Evolutionary conservation across 2,797 vertebrate species (phyloP).

Genomic region (Falco columbarius): DNA sequence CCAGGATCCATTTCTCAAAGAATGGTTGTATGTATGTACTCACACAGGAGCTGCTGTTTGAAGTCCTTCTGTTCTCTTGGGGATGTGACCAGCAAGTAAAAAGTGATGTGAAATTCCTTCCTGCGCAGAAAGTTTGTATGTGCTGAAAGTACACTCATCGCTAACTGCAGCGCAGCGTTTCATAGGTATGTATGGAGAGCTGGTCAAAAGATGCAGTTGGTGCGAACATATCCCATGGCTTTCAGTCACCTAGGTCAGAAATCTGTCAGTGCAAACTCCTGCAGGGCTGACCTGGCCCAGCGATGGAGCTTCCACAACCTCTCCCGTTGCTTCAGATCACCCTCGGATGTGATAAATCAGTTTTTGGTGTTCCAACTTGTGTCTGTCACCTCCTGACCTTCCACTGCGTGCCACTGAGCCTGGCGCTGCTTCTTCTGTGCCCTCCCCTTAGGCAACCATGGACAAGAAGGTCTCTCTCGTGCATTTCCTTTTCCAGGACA

Average conservation of each 20-base stretch:
- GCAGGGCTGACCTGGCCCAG: neutral
- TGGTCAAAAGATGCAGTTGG: neutral
- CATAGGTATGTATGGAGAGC: neutral
- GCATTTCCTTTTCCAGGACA: neutral
- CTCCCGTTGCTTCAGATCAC: neutral
- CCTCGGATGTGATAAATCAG: neutral
- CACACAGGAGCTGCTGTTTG: accelerated
- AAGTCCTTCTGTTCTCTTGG: neutral
- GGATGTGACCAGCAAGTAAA: neutral
- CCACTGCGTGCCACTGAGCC: neutral
- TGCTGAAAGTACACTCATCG: neutral
- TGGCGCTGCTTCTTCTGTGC: neutral
- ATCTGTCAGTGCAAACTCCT: neutral
- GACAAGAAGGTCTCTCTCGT: neutral
- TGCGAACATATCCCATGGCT: neutral
- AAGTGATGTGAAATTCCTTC: neutral
- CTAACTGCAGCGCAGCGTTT: neutral
- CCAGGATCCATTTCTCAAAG: neutral
- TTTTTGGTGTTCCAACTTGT: neutral
- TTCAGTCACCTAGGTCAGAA: neutral
- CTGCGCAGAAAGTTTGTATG: neutral
- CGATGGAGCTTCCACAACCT: neutral
- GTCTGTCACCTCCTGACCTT: neutral
- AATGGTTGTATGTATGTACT: neutral
- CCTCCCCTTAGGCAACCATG: neutral